Conservation (phyloP, 37 sponge, comb jelly and placozoan species). For the Spongia lamella region DNA sequence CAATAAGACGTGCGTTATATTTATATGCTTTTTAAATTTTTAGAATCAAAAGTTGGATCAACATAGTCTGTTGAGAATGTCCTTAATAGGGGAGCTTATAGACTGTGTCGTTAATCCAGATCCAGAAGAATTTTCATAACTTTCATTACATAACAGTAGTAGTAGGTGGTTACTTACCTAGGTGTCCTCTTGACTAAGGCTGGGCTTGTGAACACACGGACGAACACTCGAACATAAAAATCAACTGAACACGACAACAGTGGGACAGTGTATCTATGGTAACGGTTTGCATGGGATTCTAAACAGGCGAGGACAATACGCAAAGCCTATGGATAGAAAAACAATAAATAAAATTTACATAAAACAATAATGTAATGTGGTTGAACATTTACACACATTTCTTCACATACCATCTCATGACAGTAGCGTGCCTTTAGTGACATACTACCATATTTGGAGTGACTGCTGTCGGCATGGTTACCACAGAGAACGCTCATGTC, state of each 20-base stretch:
- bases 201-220: constrained; percentile 67
- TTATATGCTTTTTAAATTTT: no score
- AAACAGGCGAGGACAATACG: constrained; percentile 76
- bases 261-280: constrained; percentile 82
- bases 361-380: background rate
- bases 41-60: no score
- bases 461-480: constrained; percentile 77
- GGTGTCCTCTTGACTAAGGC: constrained; percentile 61
- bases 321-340: constrained; percentile 55
- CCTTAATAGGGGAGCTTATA: no score
- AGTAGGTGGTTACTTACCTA: constrained; percentile 55
- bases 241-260: constrained; percentile 82
- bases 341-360: background rate
- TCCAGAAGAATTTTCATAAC: background rate
- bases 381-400: background rate
- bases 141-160: background rate
- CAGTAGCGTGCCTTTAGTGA: constrained; percentile 73
- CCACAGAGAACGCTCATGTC: constrained; percentile 96
- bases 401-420: constrained; percentile 81
- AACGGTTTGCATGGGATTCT: constrained; percentile 85
- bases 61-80: no score
- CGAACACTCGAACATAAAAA: constrained; percentile 89
- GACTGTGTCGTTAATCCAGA: no score
- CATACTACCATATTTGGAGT: constrained; percentile 92
- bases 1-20: no score